Evolutionary conservation across 2,797 vertebrate species (phyloP), one percentile per base, ranked within the genome.

Genomic region (Molossus molossus): DNA sequence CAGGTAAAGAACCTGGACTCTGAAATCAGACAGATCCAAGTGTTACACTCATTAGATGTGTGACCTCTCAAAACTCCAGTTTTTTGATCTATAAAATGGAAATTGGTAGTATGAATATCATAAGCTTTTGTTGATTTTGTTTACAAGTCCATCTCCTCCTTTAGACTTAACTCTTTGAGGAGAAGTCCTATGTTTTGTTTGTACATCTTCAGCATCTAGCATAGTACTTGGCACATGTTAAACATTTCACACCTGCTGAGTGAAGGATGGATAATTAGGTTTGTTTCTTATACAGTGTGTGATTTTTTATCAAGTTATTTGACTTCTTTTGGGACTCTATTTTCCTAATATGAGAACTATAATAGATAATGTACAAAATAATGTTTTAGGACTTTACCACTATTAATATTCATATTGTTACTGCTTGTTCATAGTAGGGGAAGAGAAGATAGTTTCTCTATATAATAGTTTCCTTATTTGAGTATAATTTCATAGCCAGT

Each of bases 401-500:
- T 93, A 45, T 72, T 88, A 82, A 55, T 50, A 75, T 82, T 90
- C 72, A 82, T 2, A 55, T 15, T 29, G 14, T 58, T 65, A 69
- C 33, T 87, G 9, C 2, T 60, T 40, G 4, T 64, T 90, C n/a
- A 60, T 67, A 29, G 25, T 33, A 9, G 12, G 18, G 5, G 15
- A 67, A 79, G 48, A 60, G 9, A 33, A 21, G 11, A 12, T 75
- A 12, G 0, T 79, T 12, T 86, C 95, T 88, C 20, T 12, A 64
- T 93, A 27, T 40, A 33, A 73, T 15, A n/a, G n/a, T 29, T 84
- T 80, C 12, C 29, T 92, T 37, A 37, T 48, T 82, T 67, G 12
- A 37, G 80, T 92, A 80, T 70, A 33, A 45, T 91, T 94, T 95
- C 9, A 64, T 10, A 90, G 76, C 9, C 55, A n/a, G 50, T 91